Conservation (phyloP, 2,888 invertebrate species). For the Neelides folsomi region DNA sequence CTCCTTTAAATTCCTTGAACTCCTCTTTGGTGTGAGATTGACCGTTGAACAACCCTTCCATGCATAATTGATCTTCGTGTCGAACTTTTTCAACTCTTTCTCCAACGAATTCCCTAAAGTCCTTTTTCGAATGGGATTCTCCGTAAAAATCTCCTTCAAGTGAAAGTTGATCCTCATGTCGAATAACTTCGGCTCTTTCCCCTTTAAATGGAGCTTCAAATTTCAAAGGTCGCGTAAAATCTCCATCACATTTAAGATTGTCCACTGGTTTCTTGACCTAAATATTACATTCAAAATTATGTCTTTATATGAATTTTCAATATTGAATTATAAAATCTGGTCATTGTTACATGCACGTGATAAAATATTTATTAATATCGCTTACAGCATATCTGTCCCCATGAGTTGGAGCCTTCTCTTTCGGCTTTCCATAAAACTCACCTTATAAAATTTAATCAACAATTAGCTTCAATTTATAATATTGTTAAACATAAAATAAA, state of each 20-base stretch:
- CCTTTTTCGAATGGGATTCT: conserved; percentile 15
- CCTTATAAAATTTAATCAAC: too few species aligned
- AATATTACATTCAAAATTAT: too few species aligned
- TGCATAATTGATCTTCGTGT: conserved; percentile 38
- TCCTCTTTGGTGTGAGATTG: conserved; percentile 30
- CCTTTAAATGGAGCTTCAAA: conserved; percentile 31
- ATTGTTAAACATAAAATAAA: too few species aligned
- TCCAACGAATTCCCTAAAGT: conserved; percentile 40
- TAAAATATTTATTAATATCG: conserved; percentile 35
- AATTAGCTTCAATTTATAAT: too few species aligned
- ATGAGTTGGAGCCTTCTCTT: conserved; percentile 33
- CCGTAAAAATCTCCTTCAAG: conserved; percentile 36
- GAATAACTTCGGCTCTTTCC: conserved; percentile 4
- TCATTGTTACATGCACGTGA: too few species aligned
- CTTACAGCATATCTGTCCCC: too few species aligned
- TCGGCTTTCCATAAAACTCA: conserved; percentile 39
- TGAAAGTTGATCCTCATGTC: conserved; percentile 7
- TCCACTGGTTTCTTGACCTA: conserved; percentile 43
- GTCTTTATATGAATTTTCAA: too few species aligned
- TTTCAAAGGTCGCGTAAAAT: conserved; percentile 36
- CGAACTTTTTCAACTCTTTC: conserved; percentile 44
- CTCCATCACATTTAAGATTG: conserved; percentile 42
- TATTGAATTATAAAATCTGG: too few species aligned
- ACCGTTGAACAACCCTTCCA: conserved; percentile 43
- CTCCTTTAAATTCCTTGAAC: conserved; percentile 33